Conservation (phyloP, 2,888 invertebrate genomes). For the Ennomos quercinarius region DNA sequence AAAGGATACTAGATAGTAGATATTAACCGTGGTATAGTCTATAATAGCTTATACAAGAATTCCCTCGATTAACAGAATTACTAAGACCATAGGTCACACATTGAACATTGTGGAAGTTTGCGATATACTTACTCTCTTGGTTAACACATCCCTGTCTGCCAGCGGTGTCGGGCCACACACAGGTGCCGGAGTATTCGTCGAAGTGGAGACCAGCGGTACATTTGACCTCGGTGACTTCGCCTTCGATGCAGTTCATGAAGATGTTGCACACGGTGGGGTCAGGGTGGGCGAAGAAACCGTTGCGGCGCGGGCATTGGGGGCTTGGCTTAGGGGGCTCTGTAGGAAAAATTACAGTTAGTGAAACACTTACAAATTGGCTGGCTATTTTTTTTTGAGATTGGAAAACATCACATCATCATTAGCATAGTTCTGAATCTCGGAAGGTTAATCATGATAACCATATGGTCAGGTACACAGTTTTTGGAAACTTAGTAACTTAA, state of each 20-base stretch:
- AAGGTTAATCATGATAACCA: too few species aligned
- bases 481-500: too few species aligned
- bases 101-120: too few species aligned
- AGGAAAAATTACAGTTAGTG: slow-evolving; percentile 6
- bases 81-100: too few species aligned
- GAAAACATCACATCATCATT: too few species aligned
- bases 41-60: too few species aligned
- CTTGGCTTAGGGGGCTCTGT: slow-evolving; percentile 91
- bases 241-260: slow-evolving; percentile 96
- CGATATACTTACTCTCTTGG: slow-evolving; percentile 78
- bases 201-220: slow-evolving; percentile 96
- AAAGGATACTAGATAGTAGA: too few species aligned
- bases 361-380: not conserved
- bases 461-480: too few species aligned
- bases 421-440: too few species aligned
- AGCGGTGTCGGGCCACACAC: slow-evolving; percentile 94
- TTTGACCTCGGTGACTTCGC: slow-evolving; percentile 90
- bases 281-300: slow-evolving; percentile 96
- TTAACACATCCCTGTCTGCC: slow-evolving; percentile 90
- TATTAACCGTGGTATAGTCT: too few species aligned
- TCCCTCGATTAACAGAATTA: too few species aligned
- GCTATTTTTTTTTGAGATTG: too few species aligned
- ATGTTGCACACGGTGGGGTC: slow-evolving; percentile 92
- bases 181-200: slow-evolving; percentile 95
- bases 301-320: slow-evolving; percentile 91